A percentile compares a stretch with the other conserved stretches of the same genome.
These are phyloP conservation scores for Leptoclinus maculatus DNA, from an alignment of 2,797 vertebrate species.

Conservation along the genomic window DNA sequence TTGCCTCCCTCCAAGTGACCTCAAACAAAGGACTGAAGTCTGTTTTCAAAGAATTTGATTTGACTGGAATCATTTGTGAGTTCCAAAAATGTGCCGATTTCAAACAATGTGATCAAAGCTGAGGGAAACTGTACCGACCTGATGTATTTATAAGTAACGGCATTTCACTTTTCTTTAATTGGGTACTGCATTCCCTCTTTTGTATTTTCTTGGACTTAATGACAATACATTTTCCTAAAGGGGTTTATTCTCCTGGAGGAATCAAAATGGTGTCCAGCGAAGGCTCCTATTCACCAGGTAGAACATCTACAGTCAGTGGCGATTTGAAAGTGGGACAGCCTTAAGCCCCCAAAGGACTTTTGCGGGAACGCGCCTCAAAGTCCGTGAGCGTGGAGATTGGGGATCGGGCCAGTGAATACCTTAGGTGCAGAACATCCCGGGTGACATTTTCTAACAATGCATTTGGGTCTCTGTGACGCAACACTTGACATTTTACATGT, in stretches of 20 bases:
- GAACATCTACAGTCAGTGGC: constrained; percentile 1
- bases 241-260: constrained; percentile 34
- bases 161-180: neutral
- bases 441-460: constrained; percentile 53
- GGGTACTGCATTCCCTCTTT: neutral
- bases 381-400: too few species aligned
- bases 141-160: neutral
- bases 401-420: constrained; percentile 20
- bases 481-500: constrained; percentile 34
- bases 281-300: constrained; percentile 32
- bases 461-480: constrained; percentile 31
- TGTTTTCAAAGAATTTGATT: neutral
- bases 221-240: neutral
- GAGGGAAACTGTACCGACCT: neutral
- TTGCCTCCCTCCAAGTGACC: constrained; percentile 53
- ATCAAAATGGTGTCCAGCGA: constrained; percentile 50
- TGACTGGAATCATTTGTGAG: neutral
- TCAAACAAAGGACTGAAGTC: neutral
- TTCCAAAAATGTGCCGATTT: neutral
- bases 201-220: neutral
- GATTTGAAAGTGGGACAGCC: too few species aligned
- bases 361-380: too few species aligned
- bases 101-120: neutral
- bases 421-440: constrained; percentile 63
- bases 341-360: too few species aligned